Percentiles rank a stretch among this genome's conserved stretches.
These are phyloP conservation scores for Acronicta aceris DNA, from an alignment of 2,888 invertebrate genomes.

Conservation along the genomic window DNA sequence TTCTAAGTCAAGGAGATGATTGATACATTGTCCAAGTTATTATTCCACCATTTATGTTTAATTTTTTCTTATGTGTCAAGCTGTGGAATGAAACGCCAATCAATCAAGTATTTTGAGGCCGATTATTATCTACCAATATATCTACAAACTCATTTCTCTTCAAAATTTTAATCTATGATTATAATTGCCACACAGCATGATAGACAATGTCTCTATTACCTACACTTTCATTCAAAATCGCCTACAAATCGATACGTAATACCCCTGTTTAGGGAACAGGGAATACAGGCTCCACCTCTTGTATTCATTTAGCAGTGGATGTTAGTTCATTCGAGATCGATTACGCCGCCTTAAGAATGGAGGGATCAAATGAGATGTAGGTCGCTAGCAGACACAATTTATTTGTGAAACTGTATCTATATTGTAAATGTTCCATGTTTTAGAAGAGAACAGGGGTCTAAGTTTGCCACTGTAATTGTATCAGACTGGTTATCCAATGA, in stretches of 20 bases:
- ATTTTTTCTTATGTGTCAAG: too few species aligned
- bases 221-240: background rate
- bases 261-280: slow-evolving; percentile 22
- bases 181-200: background rate
- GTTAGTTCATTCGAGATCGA: slow-evolving; percentile 38
- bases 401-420: slow-evolving; percentile 1
- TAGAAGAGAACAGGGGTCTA: too few species aligned
- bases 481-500: too few species aligned
- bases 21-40: too few species aligned
- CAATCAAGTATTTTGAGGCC: too few species aligned
- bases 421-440: background rate
- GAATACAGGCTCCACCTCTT: slow-evolving; percentile 24
- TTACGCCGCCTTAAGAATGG: slow-evolving; percentile 36
- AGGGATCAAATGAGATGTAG: slow-evolving; percentile 29
- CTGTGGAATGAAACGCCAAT: too few species aligned
- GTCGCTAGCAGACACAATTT: slow-evolving; percentile 7
- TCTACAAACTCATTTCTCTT: too few species aligned
- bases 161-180: too few species aligned
- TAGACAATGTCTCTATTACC: background rate
- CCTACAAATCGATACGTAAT: slow-evolving; percentile 16
- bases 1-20: too few species aligned
- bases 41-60: background rate
- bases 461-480: too few species aligned
- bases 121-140: too few species aligned
- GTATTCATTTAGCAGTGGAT: slow-evolving; percentile 43